phyloP scores from a whole-genome alignment of 2,113 vertebrate species.

The Amblyornis subalaris region DNA sequence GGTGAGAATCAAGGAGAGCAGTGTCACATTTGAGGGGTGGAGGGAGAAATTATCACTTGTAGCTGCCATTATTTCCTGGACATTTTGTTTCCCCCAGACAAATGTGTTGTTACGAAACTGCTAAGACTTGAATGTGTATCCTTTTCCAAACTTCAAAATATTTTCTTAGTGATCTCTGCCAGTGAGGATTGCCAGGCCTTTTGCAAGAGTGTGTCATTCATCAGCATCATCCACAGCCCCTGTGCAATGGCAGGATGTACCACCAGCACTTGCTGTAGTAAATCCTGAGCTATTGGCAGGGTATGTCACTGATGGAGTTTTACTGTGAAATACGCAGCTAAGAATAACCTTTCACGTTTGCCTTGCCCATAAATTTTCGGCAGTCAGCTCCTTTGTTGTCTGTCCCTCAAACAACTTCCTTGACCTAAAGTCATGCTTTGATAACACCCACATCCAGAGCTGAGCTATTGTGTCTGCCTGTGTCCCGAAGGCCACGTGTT shows the following conservation, averaged over 20 bases:
- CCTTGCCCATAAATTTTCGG: neutral
- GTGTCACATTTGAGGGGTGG: neutral
- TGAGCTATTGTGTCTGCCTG: neutral
- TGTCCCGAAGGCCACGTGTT: neutral
- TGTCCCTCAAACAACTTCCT: neutral
- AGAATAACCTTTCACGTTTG: neutral
- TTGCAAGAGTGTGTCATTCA: neutral
- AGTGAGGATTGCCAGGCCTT: neutral
- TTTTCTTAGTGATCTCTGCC: neutral
- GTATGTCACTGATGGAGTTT: neutral
- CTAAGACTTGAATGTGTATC: neutral
- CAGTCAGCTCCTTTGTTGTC: conserved; percentile 1
- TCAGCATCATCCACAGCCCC: too few species aligned
- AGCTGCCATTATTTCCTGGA: neutral
- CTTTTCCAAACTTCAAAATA: neutral
- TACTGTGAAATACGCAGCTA: neutral
- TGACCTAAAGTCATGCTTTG: neutral
- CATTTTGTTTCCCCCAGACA: neutral
- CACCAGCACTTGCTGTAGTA: neutral
- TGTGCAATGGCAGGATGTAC: neutral
- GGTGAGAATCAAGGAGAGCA: neutral
- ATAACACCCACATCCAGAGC: neutral
- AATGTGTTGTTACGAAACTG: neutral
- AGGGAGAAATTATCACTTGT: neutral
- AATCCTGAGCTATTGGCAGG: neutral